These are phyloP conservation scores for Tenthredo scrophulariae DNA, from an alignment of 2,888 invertebrate species.

Conservation along the genomic window DNA sequence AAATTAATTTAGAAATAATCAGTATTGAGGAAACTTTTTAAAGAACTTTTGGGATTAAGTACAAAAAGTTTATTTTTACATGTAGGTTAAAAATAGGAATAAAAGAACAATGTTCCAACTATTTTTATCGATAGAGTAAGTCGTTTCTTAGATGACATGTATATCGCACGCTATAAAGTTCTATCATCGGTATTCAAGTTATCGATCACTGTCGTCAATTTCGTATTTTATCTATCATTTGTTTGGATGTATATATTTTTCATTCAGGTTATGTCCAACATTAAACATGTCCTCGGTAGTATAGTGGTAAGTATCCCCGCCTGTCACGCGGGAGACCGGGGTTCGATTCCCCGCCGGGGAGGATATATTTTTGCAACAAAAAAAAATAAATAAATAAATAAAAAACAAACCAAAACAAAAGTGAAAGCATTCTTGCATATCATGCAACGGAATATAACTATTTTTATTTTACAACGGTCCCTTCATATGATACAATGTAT, in stretches of 20 bases:
- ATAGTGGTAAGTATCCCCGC: slow-evolving; percentile 3
- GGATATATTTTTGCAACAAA: neutral
- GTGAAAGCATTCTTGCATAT: neutral
- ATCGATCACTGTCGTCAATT: neutral
- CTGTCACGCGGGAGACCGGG: slow-evolving; percentile 4
- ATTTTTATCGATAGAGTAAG: neutral
- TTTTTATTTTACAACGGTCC: neutral
- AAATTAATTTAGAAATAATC: too few relatives aligned
- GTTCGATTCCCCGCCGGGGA: slow-evolving; percentile 39
- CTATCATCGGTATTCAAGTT: neutral
- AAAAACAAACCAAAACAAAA: neutral
- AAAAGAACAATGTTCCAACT: neutral
- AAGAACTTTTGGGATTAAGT: too few relatives aligned
- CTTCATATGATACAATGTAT: neutral
- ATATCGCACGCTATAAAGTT: neutral
- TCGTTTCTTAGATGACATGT: neutral
- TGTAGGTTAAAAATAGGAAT: too few relatives aligned
- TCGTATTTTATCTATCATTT: neutral
- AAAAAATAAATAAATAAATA: neutral
- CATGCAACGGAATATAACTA: neutral
- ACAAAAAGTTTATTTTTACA: too few relatives aligned
- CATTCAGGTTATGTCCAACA: neutral
- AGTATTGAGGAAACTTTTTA: too few relatives aligned
- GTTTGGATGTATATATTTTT: slow-evolving; percentile 6
- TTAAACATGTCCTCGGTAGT: slow-evolving; percentile 25